phyloP scores from a whole-genome alignment of 1,140 invertebrate genomes.

The Drosophila melanica region DNA sequence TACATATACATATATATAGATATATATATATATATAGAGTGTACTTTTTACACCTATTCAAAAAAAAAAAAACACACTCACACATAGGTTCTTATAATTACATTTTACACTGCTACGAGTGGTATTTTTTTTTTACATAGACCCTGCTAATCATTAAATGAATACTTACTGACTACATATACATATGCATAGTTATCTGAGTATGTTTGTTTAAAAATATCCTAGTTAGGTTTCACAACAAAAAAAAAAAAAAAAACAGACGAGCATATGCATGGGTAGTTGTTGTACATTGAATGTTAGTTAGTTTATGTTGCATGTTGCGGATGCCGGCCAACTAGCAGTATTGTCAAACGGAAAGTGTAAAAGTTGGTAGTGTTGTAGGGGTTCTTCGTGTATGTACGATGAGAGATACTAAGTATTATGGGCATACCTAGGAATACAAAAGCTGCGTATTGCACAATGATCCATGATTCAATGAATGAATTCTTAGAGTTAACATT shows the following conservation, averaged over 20 bases:
- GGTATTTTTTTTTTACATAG: slow-evolving; percentile 52
- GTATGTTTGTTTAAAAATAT: slow-evolving; percentile 12
- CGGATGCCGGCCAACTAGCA: slow-evolving; percentile 5
- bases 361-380: slow-evolving; percentile 14
- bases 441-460: neutral
- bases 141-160: slow-evolving; percentile 66
- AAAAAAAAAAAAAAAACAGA: slow-evolving; percentile 15
- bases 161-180: slow-evolving; percentile 35
- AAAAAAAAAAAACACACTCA: slow-evolving; percentile 60
- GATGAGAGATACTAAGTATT: neutral
- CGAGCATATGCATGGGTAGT: slow-evolving; percentile 22
- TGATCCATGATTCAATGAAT: slow-evolving; percentile 10
- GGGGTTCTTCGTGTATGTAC: neutral
- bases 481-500: neutral
- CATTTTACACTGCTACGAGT: slow-evolving; percentile 46
- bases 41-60: slow-evolving; percentile 35
- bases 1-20: slow-evolving; percentile 17
- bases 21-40: slow-evolving; percentile 25
- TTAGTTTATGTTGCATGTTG: slow-evolving; percentile 25
- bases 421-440: neutral
- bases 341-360: slow-evolving; percentile 48
- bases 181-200: slow-evolving; percentile 11
- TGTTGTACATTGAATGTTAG: slow-evolving; percentile 39
- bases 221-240: neutral
- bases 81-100: slow-evolving; percentile 44